Evolutionary conservation across 2,888 invertebrate species (phyloP).

Genomic region (Caenorhabditis sp.): DNA sequence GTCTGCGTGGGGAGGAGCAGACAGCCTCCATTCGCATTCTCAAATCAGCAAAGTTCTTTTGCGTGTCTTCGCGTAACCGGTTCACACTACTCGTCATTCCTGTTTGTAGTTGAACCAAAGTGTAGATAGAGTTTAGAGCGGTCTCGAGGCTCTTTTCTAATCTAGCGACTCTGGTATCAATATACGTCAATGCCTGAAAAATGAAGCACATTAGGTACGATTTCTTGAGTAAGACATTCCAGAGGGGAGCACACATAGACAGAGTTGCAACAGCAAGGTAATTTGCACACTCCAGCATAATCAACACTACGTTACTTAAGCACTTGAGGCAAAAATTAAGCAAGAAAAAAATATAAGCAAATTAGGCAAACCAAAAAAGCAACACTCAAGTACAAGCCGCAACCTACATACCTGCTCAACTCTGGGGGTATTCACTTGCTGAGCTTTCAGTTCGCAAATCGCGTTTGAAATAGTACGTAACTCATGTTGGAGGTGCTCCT

Average conservation of each 20-base stretch:
- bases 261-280: background rate
- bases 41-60: constrained; percentile 35
- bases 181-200: constrained; percentile 34
- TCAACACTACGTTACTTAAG: constrained; percentile 3
- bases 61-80: constrained; percentile 64
- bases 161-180: constrained; percentile 78
- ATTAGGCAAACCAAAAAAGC: no score
- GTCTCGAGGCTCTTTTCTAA: constrained; percentile 82
- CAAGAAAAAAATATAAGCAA: no score
- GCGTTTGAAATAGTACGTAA: constrained; percentile 45
- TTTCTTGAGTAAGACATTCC: no score
- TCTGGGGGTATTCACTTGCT: constrained; percentile 42
- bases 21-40: constrained; percentile 21
- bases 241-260: no score
- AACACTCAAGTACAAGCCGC: background rate
- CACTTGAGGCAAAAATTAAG: background rate
- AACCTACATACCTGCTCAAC: constrained; percentile 53
- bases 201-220: background rate
- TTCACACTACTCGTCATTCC: constrained; percentile 79
- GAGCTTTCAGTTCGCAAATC: constrained; percentile 48
- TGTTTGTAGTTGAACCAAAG: constrained; percentile 82
- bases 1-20: constrained; percentile 1
- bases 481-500: constrained; percentile 48
- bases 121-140: constrained; percentile 79
- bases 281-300: no score